These are phyloP conservation scores for Enteromius mattozi DNA, from an alignment of 2,797 vertebrate species.

Conservation along the genomic window DNA sequence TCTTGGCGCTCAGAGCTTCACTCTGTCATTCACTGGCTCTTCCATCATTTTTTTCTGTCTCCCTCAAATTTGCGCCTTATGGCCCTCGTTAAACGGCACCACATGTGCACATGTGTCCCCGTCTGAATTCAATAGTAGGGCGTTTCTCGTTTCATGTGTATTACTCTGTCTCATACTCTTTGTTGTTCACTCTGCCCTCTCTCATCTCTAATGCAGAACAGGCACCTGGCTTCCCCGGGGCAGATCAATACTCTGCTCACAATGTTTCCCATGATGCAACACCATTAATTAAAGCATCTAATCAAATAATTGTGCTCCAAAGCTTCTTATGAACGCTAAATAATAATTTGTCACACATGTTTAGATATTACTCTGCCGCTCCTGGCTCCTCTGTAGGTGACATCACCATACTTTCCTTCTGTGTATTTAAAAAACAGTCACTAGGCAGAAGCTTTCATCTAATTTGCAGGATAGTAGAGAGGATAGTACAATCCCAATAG, in stretches of 20 bases:
- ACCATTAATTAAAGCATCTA: slow-evolving; percentile 48
- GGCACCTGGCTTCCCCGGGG: slow-evolving; percentile 43
- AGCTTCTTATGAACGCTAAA: slow-evolving; percentile 34
- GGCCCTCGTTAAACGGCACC: slow-evolving; percentile 30
- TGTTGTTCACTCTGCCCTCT: not conserved
- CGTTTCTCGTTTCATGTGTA: slow-evolving; percentile 28
- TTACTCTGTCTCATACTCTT: not conserved
- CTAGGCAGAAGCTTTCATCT: not conserved
- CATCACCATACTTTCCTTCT: slow-evolving; percentile 36
- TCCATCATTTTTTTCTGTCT: slow-evolving; percentile 28
- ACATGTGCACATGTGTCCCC: slow-evolving; percentile 24
- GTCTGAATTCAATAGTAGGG: slow-evolving; percentile 18
- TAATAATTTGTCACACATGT: slow-evolving; percentile 26
- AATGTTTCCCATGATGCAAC: slow-evolving; percentile 48
- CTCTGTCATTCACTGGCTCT: slow-evolving; percentile 16
- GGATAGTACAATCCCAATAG: not conserved
- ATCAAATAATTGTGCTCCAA: slow-evolving; percentile 53
- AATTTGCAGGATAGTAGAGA: not conserved
- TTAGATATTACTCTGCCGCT: slow-evolving; percentile 39
- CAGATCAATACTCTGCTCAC: slow-evolving; percentile 39
- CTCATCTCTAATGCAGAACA: slow-evolving; percentile 53
- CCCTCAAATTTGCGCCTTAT: not conserved
- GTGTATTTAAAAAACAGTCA: not conserved
- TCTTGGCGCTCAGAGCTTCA: not conserved
- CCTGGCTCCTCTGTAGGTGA: slow-evolving; percentile 33